Conservation (phyloP, 2,113 vertebrate genomes). For the Percina caprodes region DNA sequence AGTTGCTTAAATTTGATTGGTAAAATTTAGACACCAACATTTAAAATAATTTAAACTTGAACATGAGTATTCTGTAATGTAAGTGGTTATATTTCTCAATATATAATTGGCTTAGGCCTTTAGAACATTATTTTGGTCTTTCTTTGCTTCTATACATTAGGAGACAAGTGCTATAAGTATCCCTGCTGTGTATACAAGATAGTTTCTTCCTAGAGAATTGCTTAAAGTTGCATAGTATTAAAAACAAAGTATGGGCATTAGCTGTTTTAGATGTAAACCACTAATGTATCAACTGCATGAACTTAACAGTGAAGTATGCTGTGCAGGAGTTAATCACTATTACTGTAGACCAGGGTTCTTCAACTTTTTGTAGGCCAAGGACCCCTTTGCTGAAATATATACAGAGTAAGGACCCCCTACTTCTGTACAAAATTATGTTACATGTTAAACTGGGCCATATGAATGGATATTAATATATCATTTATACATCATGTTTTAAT, state of each 20-base stretch:
- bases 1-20: not conserved
- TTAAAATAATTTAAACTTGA: not conserved
- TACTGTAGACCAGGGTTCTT: not conserved
- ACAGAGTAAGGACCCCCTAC: too few species aligned
- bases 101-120: not conserved
- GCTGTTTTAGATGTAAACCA: not conserved
- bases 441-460: too few species aligned
- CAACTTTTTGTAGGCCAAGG: too few species aligned
- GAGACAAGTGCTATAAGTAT: not conserved
- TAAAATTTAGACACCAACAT: not conserved
- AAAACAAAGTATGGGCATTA: not conserved
- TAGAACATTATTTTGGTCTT: not conserved
- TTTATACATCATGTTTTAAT: too few species aligned
- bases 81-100: not conserved
- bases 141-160: not conserved
- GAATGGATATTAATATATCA: too few species aligned
- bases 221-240: not conserved
- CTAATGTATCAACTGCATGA: not conserved
- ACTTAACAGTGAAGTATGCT: not conserved
- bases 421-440: too few species aligned
- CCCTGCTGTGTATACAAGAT: not conserved
- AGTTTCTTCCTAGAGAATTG: not conserved
- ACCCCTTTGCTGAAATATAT: too few species aligned
- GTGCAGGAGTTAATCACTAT: not conserved
- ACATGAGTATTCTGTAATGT: not conserved